A percentile compares a stretch with the other conserved stretches of the same genome.
phyloP scores from a whole-genome alignment of 2,797 vertebrate genomes.

The Phalloptychus januarius region DNA sequence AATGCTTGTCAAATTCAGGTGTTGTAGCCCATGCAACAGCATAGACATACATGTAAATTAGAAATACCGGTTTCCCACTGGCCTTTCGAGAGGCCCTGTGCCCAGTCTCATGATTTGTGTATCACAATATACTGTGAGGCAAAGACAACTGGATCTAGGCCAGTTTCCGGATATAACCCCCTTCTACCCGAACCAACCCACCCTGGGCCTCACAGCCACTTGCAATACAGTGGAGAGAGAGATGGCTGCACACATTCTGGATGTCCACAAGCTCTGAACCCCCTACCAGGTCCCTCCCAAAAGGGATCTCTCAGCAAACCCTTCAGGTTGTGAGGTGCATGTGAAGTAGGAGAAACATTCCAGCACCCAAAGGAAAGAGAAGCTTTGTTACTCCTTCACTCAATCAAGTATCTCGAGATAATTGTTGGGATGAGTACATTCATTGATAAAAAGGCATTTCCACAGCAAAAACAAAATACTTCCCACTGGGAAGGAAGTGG shows the following conservation, averaged over 20 bases:
- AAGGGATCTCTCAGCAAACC: constrained; percentile 73
- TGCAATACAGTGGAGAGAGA: constrained; percentile 78
- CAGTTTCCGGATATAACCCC: constrained; percentile 77
- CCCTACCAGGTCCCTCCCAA: constrained; percentile 1
- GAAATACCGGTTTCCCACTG: constrained; percentile 67
- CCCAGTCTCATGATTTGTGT: constrained; percentile 70
- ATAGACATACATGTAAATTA: constrained; percentile 57
- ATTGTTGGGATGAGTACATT: constrained; percentile 35
- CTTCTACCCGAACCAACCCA: constrained; percentile 42
- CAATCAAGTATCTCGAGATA: constrained; percentile 38
- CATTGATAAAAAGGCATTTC: constrained; percentile 25
- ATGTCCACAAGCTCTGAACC: constrained; percentile 67
- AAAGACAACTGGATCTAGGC: constrained; percentile 76
- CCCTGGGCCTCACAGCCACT: constrained; percentile 70
- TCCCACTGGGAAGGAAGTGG: constrained; percentile 9
- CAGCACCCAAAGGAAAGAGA: constrained; percentile 55
- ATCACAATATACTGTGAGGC: constrained; percentile 75
- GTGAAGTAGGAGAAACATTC: constrained; percentile 70
- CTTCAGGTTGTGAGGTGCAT: constrained; percentile 70
- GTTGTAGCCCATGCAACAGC: constrained; percentile 18
- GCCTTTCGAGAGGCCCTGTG: constrained; percentile 55
- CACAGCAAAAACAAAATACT: not conserved
- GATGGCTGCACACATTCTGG: constrained; percentile 67
- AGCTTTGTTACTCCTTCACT: constrained; percentile 52
- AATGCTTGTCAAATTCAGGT: constrained; percentile 16